Conservation (phyloP, 2,888 invertebrate species). For the Campoletis raptor region DNA sequence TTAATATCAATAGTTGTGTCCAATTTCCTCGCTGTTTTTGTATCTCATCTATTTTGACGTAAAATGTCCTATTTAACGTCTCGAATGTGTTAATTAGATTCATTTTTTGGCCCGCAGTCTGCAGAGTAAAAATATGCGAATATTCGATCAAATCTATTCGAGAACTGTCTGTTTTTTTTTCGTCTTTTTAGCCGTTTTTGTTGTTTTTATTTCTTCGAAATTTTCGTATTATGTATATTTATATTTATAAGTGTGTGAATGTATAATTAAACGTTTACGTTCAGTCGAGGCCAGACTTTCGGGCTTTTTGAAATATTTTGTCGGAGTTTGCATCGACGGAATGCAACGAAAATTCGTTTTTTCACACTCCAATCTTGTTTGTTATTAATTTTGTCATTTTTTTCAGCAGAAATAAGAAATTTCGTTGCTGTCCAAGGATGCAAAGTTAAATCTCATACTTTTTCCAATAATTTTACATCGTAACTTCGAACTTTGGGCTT, state of each 20-base stretch:
- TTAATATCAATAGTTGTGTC: slow-evolving; percentile 63
- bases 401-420: not conserved
- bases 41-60: slow-evolving; percentile 45
- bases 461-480: slow-evolving; percentile 49
- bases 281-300: slow-evolving; percentile 81
- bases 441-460: not conserved
- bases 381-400: not conserved
- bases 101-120: slow-evolving; percentile 77
- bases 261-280: slow-evolving; percentile 75
- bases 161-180: slow-evolving; percentile 41
- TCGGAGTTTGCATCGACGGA: not conserved
- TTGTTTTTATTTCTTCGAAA: slow-evolving; percentile 32
- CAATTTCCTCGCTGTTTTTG: slow-evolving; percentile 66
- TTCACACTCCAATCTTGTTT: not conserved
- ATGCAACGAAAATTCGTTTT: not conserved
- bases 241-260: not conserved
- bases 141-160: slow-evolving; percentile 54
- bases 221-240: slow-evolving; percentile 10
- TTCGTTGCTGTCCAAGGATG: not conserved
- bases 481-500: slow-evolving; percentile 39
- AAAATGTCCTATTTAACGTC: slow-evolving; percentile 70
- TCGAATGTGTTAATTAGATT: slow-evolving; percentile 75
- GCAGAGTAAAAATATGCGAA: slow-evolving; percentile 78
- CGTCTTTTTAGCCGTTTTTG: slow-evolving; percentile 10
- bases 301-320: slow-evolving; percentile 60